Conservation (phyloP, 2,797 vertebrate species). For the Hippocampus kuda region DNA sequence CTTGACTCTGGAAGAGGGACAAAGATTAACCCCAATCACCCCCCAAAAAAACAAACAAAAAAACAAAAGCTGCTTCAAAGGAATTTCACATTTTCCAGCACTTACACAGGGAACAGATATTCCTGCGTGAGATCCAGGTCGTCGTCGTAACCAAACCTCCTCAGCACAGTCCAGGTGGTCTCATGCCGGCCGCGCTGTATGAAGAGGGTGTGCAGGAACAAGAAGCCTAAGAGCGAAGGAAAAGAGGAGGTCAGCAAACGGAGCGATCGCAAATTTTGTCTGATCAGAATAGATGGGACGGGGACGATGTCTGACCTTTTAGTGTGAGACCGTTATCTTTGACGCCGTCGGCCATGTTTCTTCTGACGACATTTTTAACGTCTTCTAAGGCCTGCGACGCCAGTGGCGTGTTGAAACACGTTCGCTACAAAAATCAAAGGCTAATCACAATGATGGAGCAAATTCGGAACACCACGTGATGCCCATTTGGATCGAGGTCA, state of each 20-base stretch:
- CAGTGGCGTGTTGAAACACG: constrained; percentile 94
- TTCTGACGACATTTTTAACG: constrained; percentile 95
- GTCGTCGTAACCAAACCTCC: constrained; percentile 93
- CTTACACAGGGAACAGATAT: constrained; percentile 89
- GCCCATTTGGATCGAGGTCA: neutral
- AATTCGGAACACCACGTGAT: neutral
- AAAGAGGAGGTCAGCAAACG: neutral
- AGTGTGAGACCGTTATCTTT: constrained; percentile 87
- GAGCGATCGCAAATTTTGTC: neutral
- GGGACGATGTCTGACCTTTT: constrained; percentile 71
- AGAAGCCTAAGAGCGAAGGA: constrained; percentile 73
- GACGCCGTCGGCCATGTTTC: constrained; percentile 88
- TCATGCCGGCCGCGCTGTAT: constrained; percentile 97
- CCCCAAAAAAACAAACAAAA: neutral
- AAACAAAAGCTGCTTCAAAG: no score
- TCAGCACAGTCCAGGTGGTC: constrained; percentile 95
- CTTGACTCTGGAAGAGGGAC: constrained; percentile 72
- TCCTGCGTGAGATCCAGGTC: constrained; percentile 94
- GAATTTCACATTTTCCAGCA: constrained; percentile 13
- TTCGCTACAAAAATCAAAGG: constrained; percentile 68
- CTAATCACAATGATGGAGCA: neutral
- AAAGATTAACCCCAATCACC: neutral
- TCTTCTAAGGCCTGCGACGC: constrained; percentile 94
- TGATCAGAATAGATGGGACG: neutral
- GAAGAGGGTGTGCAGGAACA: constrained; percentile 97